Base-by-base conservation (phyloP, 2,888 invertebrate genomes). In the Acrobasis repandana region DNA sequence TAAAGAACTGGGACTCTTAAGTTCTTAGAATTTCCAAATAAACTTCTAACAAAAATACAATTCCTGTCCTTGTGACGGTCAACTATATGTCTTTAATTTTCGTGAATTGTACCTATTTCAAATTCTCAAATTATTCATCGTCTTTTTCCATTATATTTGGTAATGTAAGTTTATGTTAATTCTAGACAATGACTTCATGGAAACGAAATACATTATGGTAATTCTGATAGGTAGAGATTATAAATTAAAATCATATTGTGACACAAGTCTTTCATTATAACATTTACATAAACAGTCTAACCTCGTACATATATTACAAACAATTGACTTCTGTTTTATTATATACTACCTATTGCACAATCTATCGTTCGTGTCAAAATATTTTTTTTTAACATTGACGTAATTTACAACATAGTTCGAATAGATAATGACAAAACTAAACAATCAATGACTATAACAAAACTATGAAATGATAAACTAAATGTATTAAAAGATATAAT, bases 251-350 rank as follows among this genome's bases (percentile, higher is more conserved):
- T 54, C 38, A 38, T 20, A 38, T 43, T 14, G 54, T 20, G 20
- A 54, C 54, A 54, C 15, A 14, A 43, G 51, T 18, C 18, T 54
- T 54, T 54, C 20, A 54, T 54, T 38, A n/a, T n/a, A 54, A 54
- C 18, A 36, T 54, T 18, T 54, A 54, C 18, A 36, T 16, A 52
- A 36, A 52, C 16, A 36, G 34, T 52, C 16, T 28, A 28, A 28
- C 28, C 6, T 3, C 8, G n/a, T 51, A 33, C n/a, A 18, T 20
- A 18, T 38, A 18, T 54, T 43, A 20, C 14, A 43, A 36, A 52
- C 36, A 54, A 54, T 38, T 14, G 20, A 9, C n/a, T 54, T 43
- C 43, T 43, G 43, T 43, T 43, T 14, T 43, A 43, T 43, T 9
- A 28, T 28, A 28, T 4, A 4, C n/a, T n/a, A n/a, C n/a, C 28